phyloP scores from a whole-genome alignment of 2,113 vertebrate genomes.

The Cacatua alba region DNA sequence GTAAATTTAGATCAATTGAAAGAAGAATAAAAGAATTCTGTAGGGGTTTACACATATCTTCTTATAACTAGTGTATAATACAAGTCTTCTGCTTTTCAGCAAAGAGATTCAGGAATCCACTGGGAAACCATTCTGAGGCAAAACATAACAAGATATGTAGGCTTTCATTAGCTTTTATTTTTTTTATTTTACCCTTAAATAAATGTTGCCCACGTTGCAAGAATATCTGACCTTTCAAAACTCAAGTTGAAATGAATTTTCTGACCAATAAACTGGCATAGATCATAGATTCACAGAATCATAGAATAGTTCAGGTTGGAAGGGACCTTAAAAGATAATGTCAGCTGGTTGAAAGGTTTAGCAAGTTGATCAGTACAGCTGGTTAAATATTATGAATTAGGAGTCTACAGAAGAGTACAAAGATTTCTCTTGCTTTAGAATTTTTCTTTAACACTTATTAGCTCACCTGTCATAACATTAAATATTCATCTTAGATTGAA shows the following conservation, averaged over 20 bases:
- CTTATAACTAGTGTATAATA: neutral
- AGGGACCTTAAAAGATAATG: neutral
- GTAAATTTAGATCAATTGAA: neutral
- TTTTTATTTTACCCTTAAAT: neutral
- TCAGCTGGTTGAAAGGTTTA: neutral
- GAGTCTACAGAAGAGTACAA: neutral
- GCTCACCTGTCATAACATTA: conserved; percentile 32
- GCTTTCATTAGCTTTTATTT: neutral
- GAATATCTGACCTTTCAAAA: neutral
- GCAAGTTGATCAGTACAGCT: neutral
- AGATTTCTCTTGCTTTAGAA: neutral
- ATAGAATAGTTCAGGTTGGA: neutral
- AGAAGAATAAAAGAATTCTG: neutral
- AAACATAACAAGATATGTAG: neutral
- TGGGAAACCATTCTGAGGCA: neutral
- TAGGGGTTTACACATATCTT: neutral
- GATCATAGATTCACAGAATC: neutral
- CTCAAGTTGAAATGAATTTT: neutral
- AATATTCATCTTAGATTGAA: conserved; percentile 20
- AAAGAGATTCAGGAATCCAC: neutral
- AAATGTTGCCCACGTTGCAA: neutral
- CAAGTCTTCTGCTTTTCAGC: neutral
- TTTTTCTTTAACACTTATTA: conserved; percentile 15
- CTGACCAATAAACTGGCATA: neutral
- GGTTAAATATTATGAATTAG: conserved; percentile 18